Evolutionary conservation across 2,888 invertebrate genomes (phyloP), one percentile per base, ranked within the genome.

Genomic region (Didymodactylos carnosus): DNA sequence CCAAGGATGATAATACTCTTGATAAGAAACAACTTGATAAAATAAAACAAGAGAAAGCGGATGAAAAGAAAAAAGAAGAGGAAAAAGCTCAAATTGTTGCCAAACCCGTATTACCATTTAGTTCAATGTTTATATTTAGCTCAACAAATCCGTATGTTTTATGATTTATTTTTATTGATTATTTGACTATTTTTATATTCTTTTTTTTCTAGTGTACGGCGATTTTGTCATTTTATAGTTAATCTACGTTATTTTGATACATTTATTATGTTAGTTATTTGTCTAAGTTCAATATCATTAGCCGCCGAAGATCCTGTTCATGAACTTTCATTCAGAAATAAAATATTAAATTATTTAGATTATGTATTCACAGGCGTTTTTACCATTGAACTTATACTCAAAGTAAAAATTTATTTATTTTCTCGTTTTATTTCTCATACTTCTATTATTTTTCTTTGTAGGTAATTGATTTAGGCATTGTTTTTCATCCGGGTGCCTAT

Each of bases 341-440:
- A 87, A 80, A 89, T 95, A 81, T 88, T 99, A 80, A 93, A 95
- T 86, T 91, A 90, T 86, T 93, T 99, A 87, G 98, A 99, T 88
- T 95, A 94, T 87, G 95, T 94, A 83, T 99, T 99, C 87, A 99
- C 98, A 80, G 93, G 94, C 80, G 97, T 99, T 81, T 99, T 99
- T 87, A 94, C 98, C 79, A 88, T 97, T 85, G 98, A 99, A 87
- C 94, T 99, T 94, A 87, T 98, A 84, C 86, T 91, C 76, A 90
- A 90, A 86, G 88, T 91, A 84, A 88, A 78, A 75, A 25, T n/a
- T n/a, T n/a, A n/a, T n/a, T n/a, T n/a, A n/a, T n/a, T n/a, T n/a
- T n/a, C n/a, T n/a, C n/a, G n/a, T 46, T 25, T 27, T 43, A 35
- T 27, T 11, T 29, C 16, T 11, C 23, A 3, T 16, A 25, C 19